Base-by-base conservation (phyloP, 2,888 invertebrate genomes). In the Aphodius granarius region DNA sequence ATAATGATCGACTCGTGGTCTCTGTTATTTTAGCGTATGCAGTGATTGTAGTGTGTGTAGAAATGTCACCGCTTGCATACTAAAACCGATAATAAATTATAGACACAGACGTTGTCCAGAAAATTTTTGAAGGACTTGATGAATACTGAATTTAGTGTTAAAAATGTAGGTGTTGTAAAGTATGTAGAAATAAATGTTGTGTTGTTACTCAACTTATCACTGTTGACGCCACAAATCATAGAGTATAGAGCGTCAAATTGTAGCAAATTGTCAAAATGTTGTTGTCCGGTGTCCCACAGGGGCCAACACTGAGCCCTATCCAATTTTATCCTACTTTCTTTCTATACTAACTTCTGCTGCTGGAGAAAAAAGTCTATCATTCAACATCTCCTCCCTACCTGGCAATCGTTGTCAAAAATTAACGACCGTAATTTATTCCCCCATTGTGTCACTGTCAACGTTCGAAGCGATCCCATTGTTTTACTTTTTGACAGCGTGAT, bases 1-100 rank as follows among this genome's bases (percentile, higher is more conserved):
- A 68, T 68, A 68, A 68, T 68, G 68, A 68, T 20, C 68, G 68
- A 20, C 68, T 20, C 20, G 68, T 16, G 68, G 43, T 43, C 43
- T 13, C 43, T 43, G 43, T 43, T 43, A 43, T 43, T 43, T 43
- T 43, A 43, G 43, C 43, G 13, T 43, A 43, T 43, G 13, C 43
- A 43, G 23, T 23, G 43, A 9, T 43, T 13, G 43, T 43, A 43
- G 43, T 43, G 13, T 43, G n/a, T 43, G 43, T 43, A 43, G 2
- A 43, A 43, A 43, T 43, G 6, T 43, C 6, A 43, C 43, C 13
- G 43, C 43, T 13, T 43, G 43, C 43, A 43, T 43, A 43, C 43
- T 43, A 43, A 43, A 43, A 43, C 3, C 9, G 43, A 3, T 13
- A 43, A 43, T 43, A 43, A 43, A 43, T 43, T 43, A 43, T 43